Evolutionary conservation across 2,113 vertebrate genomes (phyloP), one percentile per base, ranked within the genome.

Genomic region (Paradisaea rubra): DNA sequence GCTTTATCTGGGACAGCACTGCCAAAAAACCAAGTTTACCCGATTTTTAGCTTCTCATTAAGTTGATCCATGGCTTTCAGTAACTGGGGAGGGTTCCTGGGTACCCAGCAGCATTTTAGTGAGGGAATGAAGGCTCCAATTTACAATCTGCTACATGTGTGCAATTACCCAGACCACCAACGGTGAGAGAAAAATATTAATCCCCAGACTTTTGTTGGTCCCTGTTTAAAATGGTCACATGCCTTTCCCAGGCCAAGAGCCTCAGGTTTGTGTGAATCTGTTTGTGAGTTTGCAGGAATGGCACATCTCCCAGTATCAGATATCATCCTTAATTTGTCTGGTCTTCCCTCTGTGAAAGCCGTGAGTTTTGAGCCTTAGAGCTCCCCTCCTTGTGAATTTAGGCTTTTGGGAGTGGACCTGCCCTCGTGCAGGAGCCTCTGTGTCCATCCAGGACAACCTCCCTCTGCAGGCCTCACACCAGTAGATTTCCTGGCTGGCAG

Each of bases 141-240:
- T 98, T 98, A 97, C 97, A 97, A 85, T 96, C 95, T 96, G 66
- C 94, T 97, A 71, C 92, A 96, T 98, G 94, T 97, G 96, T 97
- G 96, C 97, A 98, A 97, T 98, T 98, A 97, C 88, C 79, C 73
- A 95, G 98, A 97, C 98, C 98, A 98, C 98, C 98, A 97, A 95
- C n/a, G 2, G 98, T 93, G 97, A 97, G 82, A 92, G 82, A 96
- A 93, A 91, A 97, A 57, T 79, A 96, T 97, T 95, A 97, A 97
- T 95, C 97, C 94, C 92, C 68, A 76, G 81, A 76, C 95, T 96
- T 96, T 52, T 95, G 96, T 91, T 93, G 93, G 91, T 94, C 96
- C 93, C 81, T 69, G 45, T 92, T 98, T 93, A 87, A 95, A 94
- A 96, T 66, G 81, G 96, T 96, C 94, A 63, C 80, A 76, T 68